Evolutionary conservation across 2,888 invertebrate genomes (phyloP).

Genomic region (Brachyptera putata): DNA sequence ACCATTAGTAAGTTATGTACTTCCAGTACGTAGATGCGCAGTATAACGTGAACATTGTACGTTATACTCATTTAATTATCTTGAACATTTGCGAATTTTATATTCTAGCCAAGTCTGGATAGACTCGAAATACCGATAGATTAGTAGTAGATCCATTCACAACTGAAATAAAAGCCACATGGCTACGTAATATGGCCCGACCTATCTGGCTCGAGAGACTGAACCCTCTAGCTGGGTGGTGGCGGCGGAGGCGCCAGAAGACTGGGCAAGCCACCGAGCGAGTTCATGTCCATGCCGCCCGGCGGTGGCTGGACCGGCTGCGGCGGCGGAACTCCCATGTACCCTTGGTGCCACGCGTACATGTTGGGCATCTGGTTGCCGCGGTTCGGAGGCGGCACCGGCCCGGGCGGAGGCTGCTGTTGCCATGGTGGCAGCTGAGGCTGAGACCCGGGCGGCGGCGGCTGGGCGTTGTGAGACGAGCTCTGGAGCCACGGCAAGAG

Average conservation of each 20-base stretch:
- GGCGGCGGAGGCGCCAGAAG: conserved; percentile 64
- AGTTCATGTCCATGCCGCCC: conserved; percentile 43
- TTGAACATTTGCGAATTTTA: too few relatives aligned
- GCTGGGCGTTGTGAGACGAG: conserved; percentile 36
- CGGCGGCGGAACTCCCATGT: conserved; percentile 35
- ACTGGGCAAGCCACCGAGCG: conserved; percentile 48
- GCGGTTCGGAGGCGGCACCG: conserved; percentile 53
- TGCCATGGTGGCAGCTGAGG: conserved; percentile 47
- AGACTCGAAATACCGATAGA: too few relatives aligned
- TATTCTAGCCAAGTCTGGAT: too few relatives aligned
- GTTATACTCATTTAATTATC: too few relatives aligned
- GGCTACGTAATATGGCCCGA: too few relatives aligned
- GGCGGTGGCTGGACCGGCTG: conserved; percentile 32
- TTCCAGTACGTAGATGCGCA: too few relatives aligned
- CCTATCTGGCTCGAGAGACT: too few relatives aligned
- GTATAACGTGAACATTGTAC: too few relatives aligned
- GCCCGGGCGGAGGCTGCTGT: conserved; percentile 46
- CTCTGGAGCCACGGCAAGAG: conserved; percentile 27
- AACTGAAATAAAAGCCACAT: too few relatives aligned
- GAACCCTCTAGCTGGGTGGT: conserved; percentile 56
- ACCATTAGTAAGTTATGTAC: too few relatives aligned
- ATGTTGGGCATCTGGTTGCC: conserved; percentile 42
- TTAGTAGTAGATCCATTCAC: too few relatives aligned
- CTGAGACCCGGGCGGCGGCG: conserved; percentile 41
- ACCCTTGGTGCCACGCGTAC: conserved; percentile 32